Conservation (phyloP, 2,797 vertebrate genomes). For the Rhyacichthys aspro region DNA sequence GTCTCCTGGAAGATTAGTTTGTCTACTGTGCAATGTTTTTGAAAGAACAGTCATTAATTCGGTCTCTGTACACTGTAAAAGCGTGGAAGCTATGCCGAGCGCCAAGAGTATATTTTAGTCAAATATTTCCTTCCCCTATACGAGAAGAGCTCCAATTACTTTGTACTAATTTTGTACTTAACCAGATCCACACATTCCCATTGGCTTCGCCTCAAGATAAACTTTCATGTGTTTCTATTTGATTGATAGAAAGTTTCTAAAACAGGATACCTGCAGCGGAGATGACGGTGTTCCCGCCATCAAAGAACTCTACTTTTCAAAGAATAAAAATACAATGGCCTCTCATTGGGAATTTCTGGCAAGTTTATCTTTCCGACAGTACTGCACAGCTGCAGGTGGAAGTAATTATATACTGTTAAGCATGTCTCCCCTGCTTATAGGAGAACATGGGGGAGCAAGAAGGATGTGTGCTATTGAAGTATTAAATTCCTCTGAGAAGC, state of each 20-base stretch:
- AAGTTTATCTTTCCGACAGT: slow-evolving; percentile 63
- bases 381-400: slow-evolving; percentile 55
- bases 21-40: slow-evolving; percentile 2
- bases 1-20: slow-evolving; percentile 14
- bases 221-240: slow-evolving; percentile 51
- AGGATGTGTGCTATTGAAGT: slow-evolving; percentile 68
- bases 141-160: slow-evolving; percentile 41
- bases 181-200: slow-evolving; percentile 41
- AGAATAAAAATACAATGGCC: slow-evolving; percentile 62
- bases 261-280: slow-evolving; percentile 61
- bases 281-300: slow-evolving; percentile 57
- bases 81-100: background rate
- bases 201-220: slow-evolving; percentile 60
- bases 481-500: slow-evolving; percentile 68
- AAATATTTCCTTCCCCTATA: slow-evolving; percentile 8
- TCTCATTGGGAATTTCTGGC: slow-evolving; percentile 60
- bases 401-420: slow-evolving; percentile 73
- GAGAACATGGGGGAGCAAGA: slow-evolving; percentile 50
- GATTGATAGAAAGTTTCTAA: slow-evolving; percentile 64
- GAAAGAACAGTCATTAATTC: background rate
- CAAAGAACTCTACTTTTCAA: slow-evolving; percentile 63
- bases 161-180: slow-evolving; percentile 55
- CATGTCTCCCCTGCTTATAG: slow-evolving; percentile 41
- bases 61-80: background rate
- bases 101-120: slow-evolving; percentile 12